Base-by-base conservation (phyloP, 2,113 vertebrate species). In the Morphnarchus princeps region DNA sequence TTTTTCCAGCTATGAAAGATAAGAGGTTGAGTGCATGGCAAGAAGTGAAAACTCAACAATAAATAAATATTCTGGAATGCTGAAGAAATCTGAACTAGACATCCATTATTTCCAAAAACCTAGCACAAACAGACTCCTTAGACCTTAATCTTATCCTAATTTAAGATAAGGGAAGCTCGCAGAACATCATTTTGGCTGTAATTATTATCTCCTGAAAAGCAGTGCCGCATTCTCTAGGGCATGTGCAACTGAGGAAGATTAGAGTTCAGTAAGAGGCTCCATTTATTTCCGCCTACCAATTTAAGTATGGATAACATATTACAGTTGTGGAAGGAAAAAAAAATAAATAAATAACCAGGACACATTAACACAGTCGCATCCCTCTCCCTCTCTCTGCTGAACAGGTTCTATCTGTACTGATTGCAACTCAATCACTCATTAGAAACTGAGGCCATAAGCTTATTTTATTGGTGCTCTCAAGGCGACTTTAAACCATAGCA, bases 141-240 rank as follows among this genome's bases (percentile, higher is more conserved):
- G 96, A 91, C 58, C 93, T 94, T 95, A 93, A 93, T 94, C 67
- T 93, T 85, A 63, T 2, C 52, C 80, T 87, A 87, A 93, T 93
- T 91, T 91, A 95, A 96, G 92, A 91, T 94, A 96, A 96, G 86
- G 74, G 32, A 90, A 92, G 69, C 73, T 82, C 49, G 1, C 66
- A 69, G 91, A 93, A 95, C 93, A 65, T 42, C 65, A 38, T 70
- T 96, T 94, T 93, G 90, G 61, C 82, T 95, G 97, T 80, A 94
- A 95, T 92, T 96, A 96, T 94, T 92, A 93, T 94, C 92, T 96
- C 96, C 93, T 76, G 69, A 76, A 95, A 81, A 93, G 69, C 88
- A 86, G 32, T 25, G 3, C 26, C 2, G 2, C 65, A 16, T 74
- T 92, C 89, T 96, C 87, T 47, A 36, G 72, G 74, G 90, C 81